Conservation (phyloP, 2,888 invertebrate genomes). For the Conus canariensis region DNA sequence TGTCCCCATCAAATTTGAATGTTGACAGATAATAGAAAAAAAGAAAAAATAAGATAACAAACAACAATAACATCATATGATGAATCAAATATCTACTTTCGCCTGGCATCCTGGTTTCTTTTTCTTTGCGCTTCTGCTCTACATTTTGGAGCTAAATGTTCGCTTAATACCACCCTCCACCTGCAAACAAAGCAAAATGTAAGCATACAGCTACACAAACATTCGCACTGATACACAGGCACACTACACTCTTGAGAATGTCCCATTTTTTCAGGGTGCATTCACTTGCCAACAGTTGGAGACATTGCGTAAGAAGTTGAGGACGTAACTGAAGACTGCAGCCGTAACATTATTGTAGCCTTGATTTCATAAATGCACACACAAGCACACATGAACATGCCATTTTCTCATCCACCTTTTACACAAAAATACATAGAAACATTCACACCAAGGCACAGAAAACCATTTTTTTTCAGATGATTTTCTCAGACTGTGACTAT, state of each 20-base stretch:
- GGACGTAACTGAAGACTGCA: conserved; percentile 23
- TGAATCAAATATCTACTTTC: conserved; percentile 12
- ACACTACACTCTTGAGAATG: conserved; percentile 24
- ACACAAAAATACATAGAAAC: conserved; percentile 26
- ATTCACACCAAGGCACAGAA: conserved; percentile 16
- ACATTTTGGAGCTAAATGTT: conserved; percentile 31
- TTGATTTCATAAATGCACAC: neutral
- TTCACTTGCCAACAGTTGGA: conserved; percentile 22
- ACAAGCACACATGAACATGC: conserved; percentile 15
- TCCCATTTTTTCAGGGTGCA: conserved; percentile 21
- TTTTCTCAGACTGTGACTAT: neutral
- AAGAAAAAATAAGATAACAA: neutral
- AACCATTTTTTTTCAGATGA: neutral
- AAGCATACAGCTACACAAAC: conserved; percentile 38
- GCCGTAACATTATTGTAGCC: conserved; percentile 25
- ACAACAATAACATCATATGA: conserved; percentile 1
- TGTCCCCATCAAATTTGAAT: neutral
- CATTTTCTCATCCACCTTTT: conserved; percentile 14
- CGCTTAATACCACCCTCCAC: conserved; percentile 37
- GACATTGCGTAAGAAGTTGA: conserved; percentile 9
- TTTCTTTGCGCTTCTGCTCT: conserved; percentile 24
- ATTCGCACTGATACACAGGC: conserved; percentile 21
- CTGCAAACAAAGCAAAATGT: conserved; percentile 41
- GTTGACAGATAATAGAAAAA: neutral
- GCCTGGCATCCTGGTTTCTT: conserved; percentile 9